Base-by-base conservation (phyloP, 1,140 invertebrate genomes). In the Eciton burchellii region DNA sequence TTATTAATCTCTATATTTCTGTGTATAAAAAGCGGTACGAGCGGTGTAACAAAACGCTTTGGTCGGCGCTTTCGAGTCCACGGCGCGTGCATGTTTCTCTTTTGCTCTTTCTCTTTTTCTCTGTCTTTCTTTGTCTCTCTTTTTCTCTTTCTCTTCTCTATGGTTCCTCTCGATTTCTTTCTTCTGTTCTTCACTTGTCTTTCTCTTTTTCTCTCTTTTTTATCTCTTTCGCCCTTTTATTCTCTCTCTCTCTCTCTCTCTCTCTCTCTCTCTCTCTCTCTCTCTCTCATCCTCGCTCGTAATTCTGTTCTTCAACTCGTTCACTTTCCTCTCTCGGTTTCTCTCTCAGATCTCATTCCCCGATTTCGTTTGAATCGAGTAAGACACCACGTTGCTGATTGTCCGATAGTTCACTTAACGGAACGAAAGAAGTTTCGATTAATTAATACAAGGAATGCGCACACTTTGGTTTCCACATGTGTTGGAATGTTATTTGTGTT, bases 1-100 rank as follows among this genome's bases (percentile, higher is more conserved):
- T 62, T 62, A 62, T 62, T 41, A 9, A n/a, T n/a, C n/a, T 35
- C 29, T 62, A 26, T 62, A 79, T 57, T 41, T 19, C 16, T 76
- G 63, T 76, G 16, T 76, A 21, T 63, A 84, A 82, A 81, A 54
- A 29, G 76, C 47, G 76, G 71, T 88, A 83, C 84, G 87, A 89
- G 87, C 87, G 87, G 87, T 89, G 87, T 89, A 89, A 89, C 87
- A 89, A 89, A 88, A 89, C 87, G 87, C 87, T 89, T 89, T 89
- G 63, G 81, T 89, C 86, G 84, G 83, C 87, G 87, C 87, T 89
- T 89, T 89, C 87, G 87, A 89, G 86, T 88, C 83, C 87, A 89
- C 83, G 87, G 81, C 86, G 87, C 86, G 86, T 89, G 82, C 88
- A 88, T 86, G 85, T 88, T 74, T 77, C 24, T 84, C 76, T 89